Percentiles rank a stretch among this genome's conserved stretches.
phyloP scores from a whole-genome alignment of 1,140 invertebrate genomes.

The Pristionchus pacificus region DNA sequence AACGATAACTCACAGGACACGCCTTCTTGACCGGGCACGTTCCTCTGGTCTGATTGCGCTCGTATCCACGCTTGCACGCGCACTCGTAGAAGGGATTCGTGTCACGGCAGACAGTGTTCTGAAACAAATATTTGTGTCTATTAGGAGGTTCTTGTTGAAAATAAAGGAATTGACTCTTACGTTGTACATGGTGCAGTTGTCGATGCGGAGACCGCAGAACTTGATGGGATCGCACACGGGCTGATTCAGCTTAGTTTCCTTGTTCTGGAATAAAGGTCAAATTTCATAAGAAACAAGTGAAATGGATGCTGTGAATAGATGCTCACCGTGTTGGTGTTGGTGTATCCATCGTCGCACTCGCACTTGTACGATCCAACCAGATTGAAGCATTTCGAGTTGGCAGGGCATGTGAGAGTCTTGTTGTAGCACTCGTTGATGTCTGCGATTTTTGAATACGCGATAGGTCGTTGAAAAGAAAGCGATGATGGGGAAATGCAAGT shows the following conservation, averaged over 20 bases:
- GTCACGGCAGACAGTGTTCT: conserved; percentile 14
- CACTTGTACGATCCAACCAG: conserved; percentile 4
- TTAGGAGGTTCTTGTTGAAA: background rate
- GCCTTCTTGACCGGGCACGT: too few relatives aligned
- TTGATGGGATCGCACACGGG: conserved; percentile 6
- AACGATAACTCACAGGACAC: too few relatives aligned
- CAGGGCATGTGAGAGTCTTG: conserved; percentile 1
- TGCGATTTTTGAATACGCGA: too few relatives aligned
- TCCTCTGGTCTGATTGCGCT: conserved; percentile 48
- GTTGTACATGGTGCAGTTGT: conserved; percentile 1
- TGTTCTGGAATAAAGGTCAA: background rate
- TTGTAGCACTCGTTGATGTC: conserved; percentile 18
- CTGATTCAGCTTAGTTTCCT: too few relatives aligned
- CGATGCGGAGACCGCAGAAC: conserved; percentile 1
- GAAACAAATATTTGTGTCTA: conserved; percentile 1
- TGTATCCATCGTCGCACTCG: conserved; percentile 9
- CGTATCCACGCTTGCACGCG: conserved; percentile 39
- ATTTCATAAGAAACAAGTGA: background rate
- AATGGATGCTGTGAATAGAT: too few relatives aligned
- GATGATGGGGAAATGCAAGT: background rate
- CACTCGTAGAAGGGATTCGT: conserved; percentile 42
- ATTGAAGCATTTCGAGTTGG: conserved; percentile 14
- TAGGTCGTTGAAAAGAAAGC: too few relatives aligned
- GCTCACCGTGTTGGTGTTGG: too few relatives aligned
- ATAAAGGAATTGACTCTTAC: conserved; percentile 1